phyloP scores from a whole-genome alignment of 2,888 invertebrate species.

The Eudemis profundana region DNA sequence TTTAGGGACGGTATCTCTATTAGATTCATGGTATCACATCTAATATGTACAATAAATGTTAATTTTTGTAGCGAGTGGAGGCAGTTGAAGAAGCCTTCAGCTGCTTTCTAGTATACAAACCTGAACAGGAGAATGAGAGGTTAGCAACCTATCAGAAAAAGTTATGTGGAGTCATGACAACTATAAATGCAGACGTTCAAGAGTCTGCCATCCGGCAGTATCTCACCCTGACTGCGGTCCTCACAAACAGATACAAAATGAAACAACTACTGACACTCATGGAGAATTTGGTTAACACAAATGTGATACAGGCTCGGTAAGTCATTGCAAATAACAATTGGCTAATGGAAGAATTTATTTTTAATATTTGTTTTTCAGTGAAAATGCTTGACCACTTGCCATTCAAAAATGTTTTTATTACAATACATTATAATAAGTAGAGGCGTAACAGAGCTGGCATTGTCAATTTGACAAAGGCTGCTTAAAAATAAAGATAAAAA shows the following conservation, averaged over 20 bases:
- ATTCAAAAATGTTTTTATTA: no score
- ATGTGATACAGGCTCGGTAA: conserved; percentile 91
- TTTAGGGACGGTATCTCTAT: conserved; percentile 1
- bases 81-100: conserved; percentile 95
- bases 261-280: conserved; percentile 91
- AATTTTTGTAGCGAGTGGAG: conserved; percentile 88
- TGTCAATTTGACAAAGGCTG: no score
- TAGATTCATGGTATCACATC: conserved; percentile 3
- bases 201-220: conserved; percentile 91
- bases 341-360: no score
- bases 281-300: conserved; percentile 90
- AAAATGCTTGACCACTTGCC: no score
- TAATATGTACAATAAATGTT: conserved; percentile 14
- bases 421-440: no score
- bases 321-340: no score
- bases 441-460: no score
- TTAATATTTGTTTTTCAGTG: no score
- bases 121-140: conserved; percentile 89
- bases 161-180: conserved; percentile 88
- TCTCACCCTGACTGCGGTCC: conserved; percentile 88
- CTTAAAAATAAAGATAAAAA: no score
- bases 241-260: conserved; percentile 90
- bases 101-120: conserved; percentile 92
- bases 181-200: conserved; percentile 88
- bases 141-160: conserved; percentile 88